phyloP scores from a whole-genome alignment of 2,888 invertebrate genomes.

The Mythimna loreyi region DNA sequence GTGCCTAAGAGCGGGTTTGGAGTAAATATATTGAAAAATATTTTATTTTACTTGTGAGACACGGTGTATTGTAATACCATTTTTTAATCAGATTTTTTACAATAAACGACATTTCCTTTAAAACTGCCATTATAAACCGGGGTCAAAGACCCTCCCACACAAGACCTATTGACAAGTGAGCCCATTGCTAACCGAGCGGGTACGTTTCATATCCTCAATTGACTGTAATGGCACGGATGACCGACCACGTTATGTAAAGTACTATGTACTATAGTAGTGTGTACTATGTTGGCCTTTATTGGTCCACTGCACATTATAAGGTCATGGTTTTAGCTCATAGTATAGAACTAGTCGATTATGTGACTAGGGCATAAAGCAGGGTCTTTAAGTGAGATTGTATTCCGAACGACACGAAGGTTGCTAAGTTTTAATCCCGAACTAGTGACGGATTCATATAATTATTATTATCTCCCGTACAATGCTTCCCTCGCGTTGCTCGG shows the following conservation, averaged over 20 bases:
- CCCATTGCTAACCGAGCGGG: slow-evolving; percentile 5
- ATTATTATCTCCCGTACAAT: no score
- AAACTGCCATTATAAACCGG: neutral
- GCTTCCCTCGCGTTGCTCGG: no score
- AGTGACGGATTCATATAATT: no score
- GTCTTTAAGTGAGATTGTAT: no score
- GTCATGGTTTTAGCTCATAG: neutral
- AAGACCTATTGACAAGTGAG: slow-evolving; percentile 29
- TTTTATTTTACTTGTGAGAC: no score
- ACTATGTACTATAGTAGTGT: neutral
- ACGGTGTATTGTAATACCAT: neutral
- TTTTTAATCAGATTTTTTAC: neutral
- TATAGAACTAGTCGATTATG: neutral
- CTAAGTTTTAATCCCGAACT: no score
- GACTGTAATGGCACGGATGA: slow-evolving; percentile 28
- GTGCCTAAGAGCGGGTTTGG: no score
- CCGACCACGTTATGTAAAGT: slow-evolving; percentile 4
- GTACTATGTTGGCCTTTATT: neutral
- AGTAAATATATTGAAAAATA: no score
- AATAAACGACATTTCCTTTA: neutral
- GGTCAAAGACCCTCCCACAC: slow-evolving; percentile 17
- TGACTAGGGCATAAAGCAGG: no score
- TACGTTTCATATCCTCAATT: slow-evolving; percentile 49
- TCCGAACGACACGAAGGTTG: no score
- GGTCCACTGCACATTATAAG: neutral